Percentiles rank a stretch among this genome's conserved stretches.
These are phyloP conservation scores for Mergus octosetaceus DNA, from an alignment of 2,797 vertebrate genomes.

Conservation along the genomic window DNA sequence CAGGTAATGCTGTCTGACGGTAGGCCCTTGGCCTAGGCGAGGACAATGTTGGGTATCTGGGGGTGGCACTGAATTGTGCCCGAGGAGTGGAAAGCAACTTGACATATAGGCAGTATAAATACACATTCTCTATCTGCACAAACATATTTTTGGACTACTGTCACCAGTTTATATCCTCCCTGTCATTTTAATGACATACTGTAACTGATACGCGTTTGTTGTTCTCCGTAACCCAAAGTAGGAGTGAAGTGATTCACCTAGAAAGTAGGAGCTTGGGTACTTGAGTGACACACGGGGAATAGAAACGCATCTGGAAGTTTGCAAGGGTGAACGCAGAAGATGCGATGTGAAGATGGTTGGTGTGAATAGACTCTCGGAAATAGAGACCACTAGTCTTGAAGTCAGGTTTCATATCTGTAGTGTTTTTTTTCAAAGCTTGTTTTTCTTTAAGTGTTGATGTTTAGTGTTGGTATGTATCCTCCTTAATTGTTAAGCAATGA, in stretches of 20 bases:
- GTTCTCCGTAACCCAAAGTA: constrained; percentile 11
- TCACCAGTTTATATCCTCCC: neutral
- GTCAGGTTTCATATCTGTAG: neutral
- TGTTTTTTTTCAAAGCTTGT: neutral
- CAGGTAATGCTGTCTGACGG: neutral
- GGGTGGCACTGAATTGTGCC: accelerated
- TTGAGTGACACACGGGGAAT: neutral
- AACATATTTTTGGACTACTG: neutral
- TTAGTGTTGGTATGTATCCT: neutral
- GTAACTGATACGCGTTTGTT: neutral
- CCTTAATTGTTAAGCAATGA: neutral
- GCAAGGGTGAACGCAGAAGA: neutral
- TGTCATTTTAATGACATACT: neutral
- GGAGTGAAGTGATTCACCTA: constrained; percentile 28
- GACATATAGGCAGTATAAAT: neutral
- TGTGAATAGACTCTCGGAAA: neutral
- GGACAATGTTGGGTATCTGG: accelerated
- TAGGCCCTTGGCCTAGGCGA: neutral
- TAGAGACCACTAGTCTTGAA: neutral
- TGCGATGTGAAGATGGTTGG: neutral
- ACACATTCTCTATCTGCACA: neutral
- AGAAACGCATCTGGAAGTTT: neutral
- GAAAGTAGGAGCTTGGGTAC: constrained; percentile 1
- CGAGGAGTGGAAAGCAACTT: neutral
- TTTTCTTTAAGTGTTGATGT: neutral